Percentiles rank a stretch among this genome's conserved stretches.
Conservation (phyloP, 2,888 invertebrate genomes). For the Agapostemon virescens region DNA sequence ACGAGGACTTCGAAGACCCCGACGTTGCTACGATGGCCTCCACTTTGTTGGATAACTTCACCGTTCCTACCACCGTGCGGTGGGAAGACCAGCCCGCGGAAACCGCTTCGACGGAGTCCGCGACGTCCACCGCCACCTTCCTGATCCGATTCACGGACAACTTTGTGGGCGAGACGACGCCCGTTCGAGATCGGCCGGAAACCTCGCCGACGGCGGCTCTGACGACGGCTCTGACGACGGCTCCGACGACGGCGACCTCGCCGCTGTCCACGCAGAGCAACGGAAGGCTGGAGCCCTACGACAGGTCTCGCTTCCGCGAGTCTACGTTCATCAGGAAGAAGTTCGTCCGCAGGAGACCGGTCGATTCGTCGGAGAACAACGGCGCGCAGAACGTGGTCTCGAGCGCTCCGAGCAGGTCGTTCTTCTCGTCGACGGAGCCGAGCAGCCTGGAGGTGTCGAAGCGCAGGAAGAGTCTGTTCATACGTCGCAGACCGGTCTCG, state of each 20-base stretch:
- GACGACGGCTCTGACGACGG: neutral
- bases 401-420: neutral
- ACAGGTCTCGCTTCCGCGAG: conserved; percentile 39
- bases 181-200: neutral
- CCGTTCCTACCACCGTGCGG: neutral
- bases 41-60: conserved; percentile 31
- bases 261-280: neutral
- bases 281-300: conserved; percentile 20
- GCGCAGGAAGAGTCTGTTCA: conserved; percentile 71
- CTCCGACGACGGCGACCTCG: neutral
- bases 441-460: conserved; percentile 55
- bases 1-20: neutral
- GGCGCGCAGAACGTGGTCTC: neutral
- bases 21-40: conserved; percentile 34
- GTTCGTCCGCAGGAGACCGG: conserved; percentile 69
- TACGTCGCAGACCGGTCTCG: conserved; percentile 68
- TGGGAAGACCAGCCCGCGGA: conserved; percentile 21
- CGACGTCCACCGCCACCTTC: conserved; percentile 23
- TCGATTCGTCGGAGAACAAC: conserved; percentile 33
- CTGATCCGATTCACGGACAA: conserved; percentile 13
- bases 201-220: conserved; percentile 6
- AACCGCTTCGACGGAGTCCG: conserved; percentile 25
- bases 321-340: conserved; percentile 68
- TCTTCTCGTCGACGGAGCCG: conserved; percentile 39
- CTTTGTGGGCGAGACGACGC: conserved; percentile 16